Evolutionary conservation across 2,797 vertebrate genomes (phyloP).

Genomic region (Neoniphon sammara): DNA sequence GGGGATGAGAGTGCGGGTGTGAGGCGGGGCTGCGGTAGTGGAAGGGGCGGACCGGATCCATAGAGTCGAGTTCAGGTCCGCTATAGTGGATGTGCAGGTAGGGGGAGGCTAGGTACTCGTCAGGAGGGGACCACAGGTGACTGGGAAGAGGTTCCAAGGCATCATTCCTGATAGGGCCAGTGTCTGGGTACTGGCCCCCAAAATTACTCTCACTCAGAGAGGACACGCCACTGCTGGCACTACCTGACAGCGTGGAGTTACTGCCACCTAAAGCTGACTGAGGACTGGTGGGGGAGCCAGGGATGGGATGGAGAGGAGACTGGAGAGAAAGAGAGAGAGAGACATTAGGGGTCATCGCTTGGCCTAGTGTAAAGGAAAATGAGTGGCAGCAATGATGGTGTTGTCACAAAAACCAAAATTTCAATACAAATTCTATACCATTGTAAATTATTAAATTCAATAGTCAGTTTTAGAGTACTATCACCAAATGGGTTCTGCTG

Average conservation of each 20-base stretch:
- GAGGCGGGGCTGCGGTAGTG: constrained; percentile 84
- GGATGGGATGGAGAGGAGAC: constrained; percentile 98
- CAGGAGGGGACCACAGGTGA: constrained; percentile 94
- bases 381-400: not conserved
- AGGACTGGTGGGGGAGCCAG: constrained; percentile 97
- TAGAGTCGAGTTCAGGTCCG: constrained; percentile 91
- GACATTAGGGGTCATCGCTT: constrained; percentile 25
- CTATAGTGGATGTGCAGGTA: constrained; percentile 98
- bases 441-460: constrained; percentile 14
- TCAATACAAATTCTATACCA: constrained; percentile 1
- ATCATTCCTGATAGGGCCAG: constrained; percentile 90
- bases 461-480: not conserved
- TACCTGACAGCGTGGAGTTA: constrained; percentile 98
- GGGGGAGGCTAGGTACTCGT: constrained; percentile 91
- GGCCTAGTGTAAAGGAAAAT: not conserved
- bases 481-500: not conserved
- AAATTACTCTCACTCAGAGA: constrained; percentile 99
- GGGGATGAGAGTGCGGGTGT: constrained; percentile 87
- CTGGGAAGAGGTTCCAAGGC: constrained; percentile 92
- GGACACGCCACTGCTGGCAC: constrained; percentile 98
- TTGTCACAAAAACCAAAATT: constrained; percentile 1
- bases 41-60: constrained; percentile 86
- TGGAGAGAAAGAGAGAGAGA: constrained; percentile 64
- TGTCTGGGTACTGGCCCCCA: constrained; percentile 93
- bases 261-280: constrained; percentile 98